Evolutionary conservation across 2,888 invertebrate genomes (phyloP).

Genomic region (Zaprionus bogoriensis): DNA sequence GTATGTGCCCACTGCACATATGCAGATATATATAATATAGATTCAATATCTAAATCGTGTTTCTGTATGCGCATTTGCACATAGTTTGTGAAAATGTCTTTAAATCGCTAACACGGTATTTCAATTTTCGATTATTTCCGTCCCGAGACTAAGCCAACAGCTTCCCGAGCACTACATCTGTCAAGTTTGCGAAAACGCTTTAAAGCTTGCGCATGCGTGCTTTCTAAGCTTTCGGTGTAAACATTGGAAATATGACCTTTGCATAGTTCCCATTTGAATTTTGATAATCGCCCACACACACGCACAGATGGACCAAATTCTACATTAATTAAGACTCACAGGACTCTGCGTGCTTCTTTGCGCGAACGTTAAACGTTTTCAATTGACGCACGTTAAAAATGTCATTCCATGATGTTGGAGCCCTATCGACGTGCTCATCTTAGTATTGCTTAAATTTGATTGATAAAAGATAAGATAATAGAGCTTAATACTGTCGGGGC

Average conservation of each 20-base stretch:
- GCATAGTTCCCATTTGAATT: slow-evolving; percentile 17
- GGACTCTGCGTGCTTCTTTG: too few relatives aligned
- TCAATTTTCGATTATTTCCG: slow-evolving; percentile 47
- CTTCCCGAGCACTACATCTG: slow-evolving; percentile 53
- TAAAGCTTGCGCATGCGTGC: slow-evolving; percentile 55
- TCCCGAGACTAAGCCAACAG: slow-evolving; percentile 51
- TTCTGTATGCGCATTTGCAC: slow-evolving; percentile 9
- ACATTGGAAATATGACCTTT: slow-evolving; percentile 60
- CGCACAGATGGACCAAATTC: background rate
- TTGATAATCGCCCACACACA: background rate
- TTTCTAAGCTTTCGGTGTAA: slow-evolving; percentile 51
- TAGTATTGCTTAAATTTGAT: too few relatives aligned
- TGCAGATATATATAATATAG: background rate
- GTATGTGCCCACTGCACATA: background rate
- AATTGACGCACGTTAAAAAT: too few relatives aligned
- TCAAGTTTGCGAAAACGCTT: slow-evolving; percentile 48
- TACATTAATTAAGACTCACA: background rate
- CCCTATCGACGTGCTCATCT: too few relatives aligned
- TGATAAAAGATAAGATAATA: too few relatives aligned
- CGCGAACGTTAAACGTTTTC: too few relatives aligned
- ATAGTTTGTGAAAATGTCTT: slow-evolving; percentile 3
- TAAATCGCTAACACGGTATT: slow-evolving; percentile 24
- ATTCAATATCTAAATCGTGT: slow-evolving; percentile 5
- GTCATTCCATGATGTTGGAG: too few relatives aligned
- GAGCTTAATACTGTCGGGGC: too few relatives aligned